Evolutionary conservation across 2,113 vertebrate species (phyloP).

Genomic region (Todiramphus chloris): DNA sequence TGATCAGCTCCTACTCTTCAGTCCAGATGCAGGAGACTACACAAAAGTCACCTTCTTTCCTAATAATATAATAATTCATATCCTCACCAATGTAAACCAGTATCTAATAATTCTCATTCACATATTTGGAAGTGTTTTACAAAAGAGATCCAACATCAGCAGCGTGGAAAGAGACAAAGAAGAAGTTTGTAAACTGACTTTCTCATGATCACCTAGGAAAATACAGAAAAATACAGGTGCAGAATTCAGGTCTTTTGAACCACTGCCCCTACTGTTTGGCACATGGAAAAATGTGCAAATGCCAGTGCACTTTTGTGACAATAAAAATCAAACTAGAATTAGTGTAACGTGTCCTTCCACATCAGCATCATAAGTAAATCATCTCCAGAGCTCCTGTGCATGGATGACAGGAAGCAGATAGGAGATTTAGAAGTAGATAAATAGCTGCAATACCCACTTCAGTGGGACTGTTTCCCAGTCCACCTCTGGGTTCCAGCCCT

Average conservation of each 20-base stretch:
- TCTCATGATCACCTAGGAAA: neutral
- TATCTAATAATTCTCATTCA: neutral
- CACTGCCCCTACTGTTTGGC: neutral
- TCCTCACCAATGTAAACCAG: neutral
- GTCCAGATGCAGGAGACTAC: neutral
- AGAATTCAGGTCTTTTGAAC: neutral
- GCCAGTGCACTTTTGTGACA: neutral
- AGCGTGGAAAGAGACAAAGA: neutral
- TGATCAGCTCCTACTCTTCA: neutral
- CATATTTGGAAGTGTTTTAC: neutral
- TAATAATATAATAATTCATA: neutral
- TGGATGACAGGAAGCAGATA: neutral
- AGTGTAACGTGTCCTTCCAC: neutral
- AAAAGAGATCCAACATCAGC: neutral
- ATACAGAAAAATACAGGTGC: neutral
- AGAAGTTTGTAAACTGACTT: neutral
- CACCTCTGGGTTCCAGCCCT: neutral
- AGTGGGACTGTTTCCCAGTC: neutral
- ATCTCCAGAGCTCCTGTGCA: neutral
- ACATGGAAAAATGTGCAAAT: neutral
- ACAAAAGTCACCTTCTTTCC: neutral
- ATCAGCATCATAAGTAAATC: neutral
- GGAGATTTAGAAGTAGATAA: neutral
- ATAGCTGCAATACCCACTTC: neutral
- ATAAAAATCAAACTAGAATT: neutral